Evolutionary conservation across 2,888 invertebrate species (phyloP), one percentile per base, ranked within the genome.

Genomic region (Xestia c-nigrum): DNA sequence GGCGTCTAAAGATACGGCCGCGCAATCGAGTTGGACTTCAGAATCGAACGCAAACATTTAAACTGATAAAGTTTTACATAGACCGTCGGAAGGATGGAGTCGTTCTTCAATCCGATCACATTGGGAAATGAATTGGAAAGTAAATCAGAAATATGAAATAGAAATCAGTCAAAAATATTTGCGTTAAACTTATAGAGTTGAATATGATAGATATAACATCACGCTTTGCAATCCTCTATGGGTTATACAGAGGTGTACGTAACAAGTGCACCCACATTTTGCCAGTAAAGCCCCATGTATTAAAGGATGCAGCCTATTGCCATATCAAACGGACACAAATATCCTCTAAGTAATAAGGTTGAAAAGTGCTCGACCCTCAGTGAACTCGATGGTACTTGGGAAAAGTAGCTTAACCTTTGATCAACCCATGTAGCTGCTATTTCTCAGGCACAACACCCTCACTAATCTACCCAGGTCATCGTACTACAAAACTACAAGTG

Each of bases 1-100:
- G n/a, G 10, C 57, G 46, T 79, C 19, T 38, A n/a, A 57, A 80
- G 31, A 31, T 46, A 55, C 12, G 19, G n/a, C 24, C 38, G 21
- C 21, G 31, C 52, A 19, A 55, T 31, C n/a, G 24, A 76, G 46
- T 57, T 64, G 63, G 43, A 64, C 46, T 52, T 64, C 24, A 5
- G 31, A 77, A 77, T 77, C 38, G 67, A 65, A 67, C 9, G 63
- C 47, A 76, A 81, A 74, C 75, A 74, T 76, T 38, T 46, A 67
- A 46, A 46, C 76, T 50, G 38, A 52, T 24, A 52, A 67, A 68
- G 61, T 79, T 81, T 68, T 50, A 76, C 43, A 4, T 55, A 68
- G 19, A 52, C 52, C 31, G 38, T 46, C 24, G 9, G 40, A 74
- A 67, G 63, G 14, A 38, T 63, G 24, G 16, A 79, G 16, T 46